A percentile compares a stretch with the other conserved stretches of the same genome.
These are phyloP conservation scores for Mesochorus sp. DNA, from an alignment of 2,888 invertebrate species.

Conservation along the genomic window DNA sequence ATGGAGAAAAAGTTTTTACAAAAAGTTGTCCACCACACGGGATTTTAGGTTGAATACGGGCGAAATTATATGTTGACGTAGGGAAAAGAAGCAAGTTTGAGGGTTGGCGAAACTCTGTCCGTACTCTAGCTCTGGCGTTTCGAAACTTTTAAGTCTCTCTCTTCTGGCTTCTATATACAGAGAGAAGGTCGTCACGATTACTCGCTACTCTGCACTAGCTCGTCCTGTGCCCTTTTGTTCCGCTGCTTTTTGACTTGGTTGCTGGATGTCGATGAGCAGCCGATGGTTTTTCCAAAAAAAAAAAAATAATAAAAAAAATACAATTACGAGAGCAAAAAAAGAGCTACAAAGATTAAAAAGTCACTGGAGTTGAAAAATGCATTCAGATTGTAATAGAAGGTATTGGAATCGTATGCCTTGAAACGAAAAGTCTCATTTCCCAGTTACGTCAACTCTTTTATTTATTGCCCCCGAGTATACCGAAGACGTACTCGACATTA, in stretches of 20 bases:
- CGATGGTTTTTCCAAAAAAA: constrained; percentile 4
- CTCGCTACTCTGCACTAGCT: constrained; percentile 37
- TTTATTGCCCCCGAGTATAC: constrained; percentile 7
- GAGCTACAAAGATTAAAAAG: not conserved
- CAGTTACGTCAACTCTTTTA: constrained; percentile 43
- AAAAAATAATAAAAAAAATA: too few species aligned
- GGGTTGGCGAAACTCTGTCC: constrained; percentile 25
- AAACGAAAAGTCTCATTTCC: constrained; percentile 23
- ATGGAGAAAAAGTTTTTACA: constrained; percentile 65
- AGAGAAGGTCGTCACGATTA: constrained; percentile 62
- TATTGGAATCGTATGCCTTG: constrained; percentile 28
- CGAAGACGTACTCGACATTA: constrained; percentile 4
- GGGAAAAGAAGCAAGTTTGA: constrained; percentile 12
- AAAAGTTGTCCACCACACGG: not conserved
- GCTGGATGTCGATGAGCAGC: constrained; percentile 18
- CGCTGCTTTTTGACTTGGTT: constrained; percentile 39
- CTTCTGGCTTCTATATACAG: constrained; percentile 56
- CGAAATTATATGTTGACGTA: constrained; percentile 65
- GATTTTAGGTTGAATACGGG: constrained; percentile 40
- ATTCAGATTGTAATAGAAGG: constrained; percentile 9
- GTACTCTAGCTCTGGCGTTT: constrained; percentile 34
- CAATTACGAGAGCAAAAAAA: not conserved
- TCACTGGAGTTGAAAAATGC: constrained; percentile 28
- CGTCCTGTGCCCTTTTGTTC: constrained; percentile 46
- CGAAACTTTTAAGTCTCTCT: constrained; percentile 37